phyloP scores from a whole-genome alignment of 2,113 vertebrate species.

The Semicossyphus pulcher region DNA sequence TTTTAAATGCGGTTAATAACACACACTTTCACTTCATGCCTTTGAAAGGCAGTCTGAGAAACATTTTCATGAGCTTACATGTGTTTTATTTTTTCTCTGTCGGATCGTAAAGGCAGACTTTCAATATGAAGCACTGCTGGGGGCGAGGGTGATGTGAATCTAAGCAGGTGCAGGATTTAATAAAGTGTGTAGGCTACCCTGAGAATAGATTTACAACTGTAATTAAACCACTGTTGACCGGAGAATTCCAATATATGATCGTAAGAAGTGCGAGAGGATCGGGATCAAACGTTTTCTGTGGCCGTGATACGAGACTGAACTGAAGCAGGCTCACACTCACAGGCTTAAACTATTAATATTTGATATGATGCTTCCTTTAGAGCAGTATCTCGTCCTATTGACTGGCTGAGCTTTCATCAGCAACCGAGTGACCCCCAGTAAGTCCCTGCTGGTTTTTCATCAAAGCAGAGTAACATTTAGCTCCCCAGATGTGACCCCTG shows the following conservation, averaged over 20 bases:
- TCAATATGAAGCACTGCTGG: slow-evolving; percentile 16
- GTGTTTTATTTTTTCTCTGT: slow-evolving; percentile 5
- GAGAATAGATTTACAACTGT: slow-evolving; percentile 23
- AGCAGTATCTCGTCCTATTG: slow-evolving; percentile 11
- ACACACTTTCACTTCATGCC: not conserved
- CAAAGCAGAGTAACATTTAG: slow-evolving; percentile 44
- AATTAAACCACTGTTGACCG: slow-evolving; percentile 11
- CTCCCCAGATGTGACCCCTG: slow-evolving; percentile 50
- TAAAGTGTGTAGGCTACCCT: not conserved
- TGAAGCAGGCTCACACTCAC: not conserved
- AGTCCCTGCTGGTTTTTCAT: slow-evolving; percentile 38
- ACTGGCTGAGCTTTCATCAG: slow-evolving; percentile 13
- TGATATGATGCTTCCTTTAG: slow-evolving; percentile 14
- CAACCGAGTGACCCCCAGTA: not conserved
- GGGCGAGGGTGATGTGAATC: not conserved
- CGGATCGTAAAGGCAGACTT: slow-evolving; percentile 12
- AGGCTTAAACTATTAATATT: slow-evolving; percentile 27
- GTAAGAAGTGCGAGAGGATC: not conserved
- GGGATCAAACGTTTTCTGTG: not conserved
- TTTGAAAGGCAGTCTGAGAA: not conserved
- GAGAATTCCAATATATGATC: not conserved
- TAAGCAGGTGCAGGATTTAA: not conserved
- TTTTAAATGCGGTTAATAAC: slow-evolving; percentile 16
- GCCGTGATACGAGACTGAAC: not conserved
- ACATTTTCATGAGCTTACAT: not conserved